Percentiles rank a stretch among this genome's conserved stretches.
Conservation (phyloP, 35 echinoderm and acorn worm genomes). For the Amphiura filiformis region DNA sequence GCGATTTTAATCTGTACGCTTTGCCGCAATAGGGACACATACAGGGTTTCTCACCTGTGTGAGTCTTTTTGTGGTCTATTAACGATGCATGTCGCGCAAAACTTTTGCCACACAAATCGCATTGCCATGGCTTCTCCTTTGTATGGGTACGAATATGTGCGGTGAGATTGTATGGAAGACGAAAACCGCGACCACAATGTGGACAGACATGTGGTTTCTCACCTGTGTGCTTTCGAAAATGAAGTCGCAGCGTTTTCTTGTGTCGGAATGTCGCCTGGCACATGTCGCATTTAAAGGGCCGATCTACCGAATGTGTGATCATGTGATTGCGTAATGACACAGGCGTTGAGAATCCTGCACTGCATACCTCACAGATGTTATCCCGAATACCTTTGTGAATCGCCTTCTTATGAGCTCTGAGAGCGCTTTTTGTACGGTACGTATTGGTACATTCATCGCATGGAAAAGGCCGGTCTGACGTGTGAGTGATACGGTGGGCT, state of each 20-base stretch:
- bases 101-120: background rate
- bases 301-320: background rate
- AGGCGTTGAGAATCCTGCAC: background rate
- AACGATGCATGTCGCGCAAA: background rate
- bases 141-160: background rate
- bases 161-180: background rate
- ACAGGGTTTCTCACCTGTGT: background rate
- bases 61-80: background rate
- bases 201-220: background rate
- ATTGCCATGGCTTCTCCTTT: background rate
- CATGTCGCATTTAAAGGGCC: background rate
- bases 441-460: background rate
- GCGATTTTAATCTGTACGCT: background rate
- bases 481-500: background rate
- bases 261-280: background rate
- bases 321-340: background rate
- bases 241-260: background rate
- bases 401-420: background rate
- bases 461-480: background rate
- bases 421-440: background rate
- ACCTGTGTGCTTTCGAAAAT: background rate
- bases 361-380: background rate
- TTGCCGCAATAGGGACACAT: background rate
- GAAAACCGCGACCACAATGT: background rate
- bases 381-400: background rate